Evolutionary conservation across 2,888 invertebrate species (phyloP).

Genomic region (Enchytraeus crypticus): DNA sequence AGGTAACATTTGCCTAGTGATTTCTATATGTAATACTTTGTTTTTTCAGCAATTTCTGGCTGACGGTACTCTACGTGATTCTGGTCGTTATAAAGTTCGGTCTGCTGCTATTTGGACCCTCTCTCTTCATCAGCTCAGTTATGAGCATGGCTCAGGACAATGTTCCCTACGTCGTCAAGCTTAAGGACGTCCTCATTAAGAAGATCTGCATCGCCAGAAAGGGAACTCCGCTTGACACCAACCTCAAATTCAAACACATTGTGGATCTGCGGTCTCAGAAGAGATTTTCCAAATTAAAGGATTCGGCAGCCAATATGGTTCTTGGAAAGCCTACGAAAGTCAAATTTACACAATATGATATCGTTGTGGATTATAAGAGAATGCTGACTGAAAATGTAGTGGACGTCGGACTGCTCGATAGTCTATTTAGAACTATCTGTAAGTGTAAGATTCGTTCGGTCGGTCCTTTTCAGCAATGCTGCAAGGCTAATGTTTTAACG

Average conservation of each 20-base stretch:
- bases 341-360: constrained; percentile 25
- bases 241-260: background rate
- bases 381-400: constrained; percentile 26
- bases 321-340: constrained; percentile 9
- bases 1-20: too few species aligned
- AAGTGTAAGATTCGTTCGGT: constrained; percentile 39
- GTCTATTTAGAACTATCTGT: constrained; percentile 21
- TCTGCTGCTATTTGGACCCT: constrained; percentile 38
- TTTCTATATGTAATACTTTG: too few species aligned
- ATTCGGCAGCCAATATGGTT: background rate
- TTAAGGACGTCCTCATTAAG: constrained; percentile 25
- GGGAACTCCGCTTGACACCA: too few species aligned
- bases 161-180: constrained; percentile 35
- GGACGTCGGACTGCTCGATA: constrained; percentile 21
- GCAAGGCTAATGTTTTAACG: constrained; percentile 26
- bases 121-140: constrained; percentile 37
- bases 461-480: constrained; percentile 40
- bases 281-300: constrained; percentile 8
- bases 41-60: constrained; percentile 40
- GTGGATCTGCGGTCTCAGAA: constrained; percentile 2
- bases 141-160: constrained; percentile 20
- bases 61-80: constrained; percentile 36
- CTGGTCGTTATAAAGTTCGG: constrained; percentile 35
- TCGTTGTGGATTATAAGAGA: constrained; percentile 23
- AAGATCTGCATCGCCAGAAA: too few species aligned